Evolutionary conservation across 2,888 invertebrate genomes (phyloP).

Genomic region (Drosophila lutescens): DNA sequence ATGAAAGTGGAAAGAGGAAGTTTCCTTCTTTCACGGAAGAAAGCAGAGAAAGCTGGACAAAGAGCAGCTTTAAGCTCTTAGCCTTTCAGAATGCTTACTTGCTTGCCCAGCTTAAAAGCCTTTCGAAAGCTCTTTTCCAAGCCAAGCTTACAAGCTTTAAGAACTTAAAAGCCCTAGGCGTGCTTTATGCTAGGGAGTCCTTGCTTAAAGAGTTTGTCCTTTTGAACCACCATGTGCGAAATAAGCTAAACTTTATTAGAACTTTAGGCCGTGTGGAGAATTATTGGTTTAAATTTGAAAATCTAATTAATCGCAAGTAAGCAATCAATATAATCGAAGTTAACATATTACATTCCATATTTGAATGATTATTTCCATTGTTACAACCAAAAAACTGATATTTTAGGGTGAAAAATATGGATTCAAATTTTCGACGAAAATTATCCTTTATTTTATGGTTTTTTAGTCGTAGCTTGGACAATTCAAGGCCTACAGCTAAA

Average conservation of each 20-base stretch:
- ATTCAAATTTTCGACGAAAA: too few species aligned
- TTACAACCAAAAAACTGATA: too few species aligned
- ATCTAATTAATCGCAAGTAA: background rate
- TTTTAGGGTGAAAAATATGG: too few species aligned
- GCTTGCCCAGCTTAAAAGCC: background rate
- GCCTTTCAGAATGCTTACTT: too few species aligned
- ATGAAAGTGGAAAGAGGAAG: too few species aligned
- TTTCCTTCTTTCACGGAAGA: too few species aligned
- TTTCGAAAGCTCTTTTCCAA: background rate
- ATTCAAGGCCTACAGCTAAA: too few species aligned
- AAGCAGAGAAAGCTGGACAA: background rate
- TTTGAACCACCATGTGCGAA: background rate
- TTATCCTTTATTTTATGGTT: too few species aligned
- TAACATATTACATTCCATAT: too few species aligned
- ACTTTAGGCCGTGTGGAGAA: background rate
- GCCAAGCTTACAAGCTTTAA: background rate
- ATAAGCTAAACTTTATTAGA: background rate
- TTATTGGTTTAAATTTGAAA: background rate
- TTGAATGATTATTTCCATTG: too few species aligned
- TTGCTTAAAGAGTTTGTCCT: background rate
- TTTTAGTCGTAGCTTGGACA: too few species aligned
- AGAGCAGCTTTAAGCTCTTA: slow-evolving; percentile 3
- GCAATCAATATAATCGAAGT: too few species aligned
- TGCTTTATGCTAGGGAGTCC: background rate
- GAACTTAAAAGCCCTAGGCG: background rate